Conservation (phyloP, 1,140 invertebrate genomes). For the Pararge aegeria region DNA sequence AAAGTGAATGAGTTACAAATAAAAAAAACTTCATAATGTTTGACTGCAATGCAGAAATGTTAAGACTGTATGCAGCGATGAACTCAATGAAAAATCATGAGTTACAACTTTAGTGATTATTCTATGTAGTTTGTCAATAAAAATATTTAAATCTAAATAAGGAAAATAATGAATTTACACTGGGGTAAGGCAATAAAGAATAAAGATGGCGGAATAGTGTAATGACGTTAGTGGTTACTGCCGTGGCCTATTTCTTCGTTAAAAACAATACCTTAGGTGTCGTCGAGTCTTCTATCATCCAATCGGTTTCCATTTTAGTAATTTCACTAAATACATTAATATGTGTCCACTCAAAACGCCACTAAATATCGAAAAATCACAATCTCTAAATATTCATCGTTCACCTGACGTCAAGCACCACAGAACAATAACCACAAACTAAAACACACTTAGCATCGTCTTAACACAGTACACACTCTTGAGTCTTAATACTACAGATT, state of each 20-base stretch:
- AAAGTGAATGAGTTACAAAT: no score
- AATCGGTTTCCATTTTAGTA: slow-evolving; percentile 75
- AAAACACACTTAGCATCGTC: background rate
- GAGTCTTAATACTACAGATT: background rate
- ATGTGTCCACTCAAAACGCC: slow-evolving; percentile 59
- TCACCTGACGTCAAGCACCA: slow-evolving; percentile 75
- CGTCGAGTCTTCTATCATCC: slow-evolving; percentile 73
- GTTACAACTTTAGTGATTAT: background rate
- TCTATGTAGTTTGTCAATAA: background rate
- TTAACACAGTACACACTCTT: no score
- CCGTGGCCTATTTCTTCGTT: slow-evolving; percentile 58
- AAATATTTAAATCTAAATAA: background rate
- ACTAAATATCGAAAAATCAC: slow-evolving; percentile 60
- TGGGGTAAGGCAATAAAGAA: slow-evolving; percentile 32
- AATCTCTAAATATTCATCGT: slow-evolving; percentile 64
- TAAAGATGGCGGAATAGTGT: slow-evolving; percentile 71
- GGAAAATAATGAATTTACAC: slow-evolving; percentile 41
- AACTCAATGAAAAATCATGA: background rate
- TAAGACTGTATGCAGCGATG: background rate
- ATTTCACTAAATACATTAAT: slow-evolving; percentile 76
- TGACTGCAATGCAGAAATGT: background rate
- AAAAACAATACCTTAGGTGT: slow-evolving; percentile 61
- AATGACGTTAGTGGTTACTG: slow-evolving; percentile 69
- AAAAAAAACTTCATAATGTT: no score
- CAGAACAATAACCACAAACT: background rate